Base-by-base conservation (phyloP, 2,888 invertebrate genomes). In the Scaptomyza caliginosa region DNA sequence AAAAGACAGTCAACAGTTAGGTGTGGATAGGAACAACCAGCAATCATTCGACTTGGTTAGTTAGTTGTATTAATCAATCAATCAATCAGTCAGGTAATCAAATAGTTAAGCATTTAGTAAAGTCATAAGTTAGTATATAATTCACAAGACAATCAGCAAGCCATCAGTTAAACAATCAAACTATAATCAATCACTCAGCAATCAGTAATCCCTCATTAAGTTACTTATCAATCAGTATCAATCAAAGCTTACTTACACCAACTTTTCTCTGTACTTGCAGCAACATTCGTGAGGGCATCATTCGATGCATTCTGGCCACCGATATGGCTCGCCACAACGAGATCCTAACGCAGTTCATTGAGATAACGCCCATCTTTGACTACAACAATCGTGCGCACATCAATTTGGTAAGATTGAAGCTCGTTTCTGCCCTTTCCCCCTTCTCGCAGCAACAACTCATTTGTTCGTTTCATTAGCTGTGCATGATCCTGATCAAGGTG, bases 301-400 rank as follows among this genome's bases (percentile, higher is more conserved):
- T 96, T 77, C 92, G 95, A 57, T 95, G 95, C 90, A 95, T 95
- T 77, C 91, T 95, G 67, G 95, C 95, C 21, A 95, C 95, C 11
- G 95, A 95, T 88, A 95, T 95, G 95, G 95, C 95, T 4, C 93
- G 95, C 69, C 95, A 95, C 90, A 95, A 95, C 91, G 95, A 95
- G 90, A 95, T 95, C 76, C 92, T 95, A 43, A 93, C 93, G 30
- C 94, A 95, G 88, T 95, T 95, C 89, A 93, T 93, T 65, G 95
- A 95, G 76, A 92, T 93, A 67, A 92, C 93, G 60, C 93, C 94
- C 40, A 92, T 93, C 68, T 95, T 95, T 86, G 94, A 95, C 90
- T 95, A 93, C 84, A 91, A 92, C 71, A 95, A 94, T 91, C 94
- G 94, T 87, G 92, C 93, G 62, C 95, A 95, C 90, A 93, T 94